Evolutionary conservation across 2,113 vertebrate species (phyloP).

Genomic region (Microtus ochrogaster): DNA sequence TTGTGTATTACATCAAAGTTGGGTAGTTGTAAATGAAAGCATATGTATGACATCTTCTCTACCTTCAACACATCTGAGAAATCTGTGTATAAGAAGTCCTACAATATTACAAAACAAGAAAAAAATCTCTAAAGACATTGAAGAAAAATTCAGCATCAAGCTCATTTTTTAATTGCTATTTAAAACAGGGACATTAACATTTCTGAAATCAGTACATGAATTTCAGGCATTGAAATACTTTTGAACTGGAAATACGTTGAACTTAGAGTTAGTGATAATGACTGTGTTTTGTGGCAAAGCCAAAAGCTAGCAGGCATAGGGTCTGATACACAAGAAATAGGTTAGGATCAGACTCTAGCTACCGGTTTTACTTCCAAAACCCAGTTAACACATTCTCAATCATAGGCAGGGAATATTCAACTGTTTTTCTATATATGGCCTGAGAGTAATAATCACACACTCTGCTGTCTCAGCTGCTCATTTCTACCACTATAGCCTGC

Average conservation of each 20-base stretch:
- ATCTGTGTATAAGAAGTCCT: not conserved
- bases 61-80: not conserved
- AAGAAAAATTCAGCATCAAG: not conserved
- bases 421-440: not conserved
- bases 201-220: not conserved
- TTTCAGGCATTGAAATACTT: not conserved
- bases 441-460: not conserved
- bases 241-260: not conserved
- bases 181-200: not conserved
- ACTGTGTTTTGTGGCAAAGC: not conserved
- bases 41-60: not conserved
- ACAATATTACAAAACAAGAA: not conserved
- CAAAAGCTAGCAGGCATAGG: not conserved
- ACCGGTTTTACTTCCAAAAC: not conserved
- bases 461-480: not conserved
- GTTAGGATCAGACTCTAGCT: not conserved
- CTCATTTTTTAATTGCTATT: not conserved
- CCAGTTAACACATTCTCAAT: not conserved
- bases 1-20: not conserved
- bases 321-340: not conserved
- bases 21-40: not conserved
- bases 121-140: not conserved
- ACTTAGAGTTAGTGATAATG: not conserved
- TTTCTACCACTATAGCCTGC: not conserved
- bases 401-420: not conserved